Conservation (phyloP, 1,140 invertebrate genomes). For the Drosophila guanche region DNA sequence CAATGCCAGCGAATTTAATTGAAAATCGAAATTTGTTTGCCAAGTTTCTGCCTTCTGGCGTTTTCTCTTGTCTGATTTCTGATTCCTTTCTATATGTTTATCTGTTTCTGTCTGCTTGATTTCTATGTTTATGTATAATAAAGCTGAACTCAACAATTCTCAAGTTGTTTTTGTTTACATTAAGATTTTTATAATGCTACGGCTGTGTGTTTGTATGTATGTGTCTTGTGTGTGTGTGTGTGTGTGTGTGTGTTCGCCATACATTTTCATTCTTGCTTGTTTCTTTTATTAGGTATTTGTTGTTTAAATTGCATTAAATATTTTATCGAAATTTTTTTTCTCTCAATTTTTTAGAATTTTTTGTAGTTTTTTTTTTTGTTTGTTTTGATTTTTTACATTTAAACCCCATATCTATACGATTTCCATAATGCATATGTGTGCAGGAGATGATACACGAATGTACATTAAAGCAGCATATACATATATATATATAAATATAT, state of each 20-base stretch:
- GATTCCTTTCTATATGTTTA: slow-evolving; percentile 18
- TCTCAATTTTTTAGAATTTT: slow-evolving; percentile 26
- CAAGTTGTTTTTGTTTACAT: slow-evolving; percentile 20
- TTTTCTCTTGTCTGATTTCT: slow-evolving; percentile 8
- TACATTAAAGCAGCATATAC: slow-evolving; percentile 38
- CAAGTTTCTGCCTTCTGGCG: slow-evolving; percentile 50
- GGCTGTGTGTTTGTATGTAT: slow-evolving; percentile 17
- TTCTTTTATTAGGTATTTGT: slow-evolving; percentile 4
- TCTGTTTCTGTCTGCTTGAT: slow-evolving; percentile 16
- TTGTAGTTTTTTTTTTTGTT: slow-evolving; percentile 35
- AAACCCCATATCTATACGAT: slow-evolving; percentile 53
- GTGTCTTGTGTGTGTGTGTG: slow-evolving; percentile 8
- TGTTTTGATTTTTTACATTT: slow-evolving; percentile 46
- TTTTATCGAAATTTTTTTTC: slow-evolving; percentile 47
- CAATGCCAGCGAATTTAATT: slow-evolving; percentile 26
- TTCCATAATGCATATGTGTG: slow-evolving; percentile 33
- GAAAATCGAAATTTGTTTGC: slow-evolving; percentile 67
- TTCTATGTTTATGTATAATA: slow-evolving; percentile 45
- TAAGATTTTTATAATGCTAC: slow-evolving; percentile 46
- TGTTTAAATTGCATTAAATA: slow-evolving; percentile 42
- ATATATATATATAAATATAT: too few species aligned
- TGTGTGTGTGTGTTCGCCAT: slow-evolving; percentile 2
- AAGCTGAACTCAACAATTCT: slow-evolving; percentile 61
- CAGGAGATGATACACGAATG: slow-evolving; percentile 31
- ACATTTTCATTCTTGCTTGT: slow-evolving; percentile 11